Base-by-base conservation (phyloP, 1,140 invertebrate genomes). In the Diabrotica virgifera region DNA sequence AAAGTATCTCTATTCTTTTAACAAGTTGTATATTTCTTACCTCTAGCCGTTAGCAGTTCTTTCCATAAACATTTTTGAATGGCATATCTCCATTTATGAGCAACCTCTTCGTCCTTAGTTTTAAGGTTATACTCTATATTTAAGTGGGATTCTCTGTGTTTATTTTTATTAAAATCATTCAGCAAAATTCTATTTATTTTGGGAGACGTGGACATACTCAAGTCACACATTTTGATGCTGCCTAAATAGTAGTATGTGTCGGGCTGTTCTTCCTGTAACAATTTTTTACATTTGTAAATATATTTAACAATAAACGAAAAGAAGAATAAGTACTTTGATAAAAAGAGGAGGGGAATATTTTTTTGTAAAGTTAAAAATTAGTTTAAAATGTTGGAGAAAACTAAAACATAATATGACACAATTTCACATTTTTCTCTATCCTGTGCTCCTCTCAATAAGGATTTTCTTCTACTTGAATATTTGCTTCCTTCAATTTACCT, bases 1-100 rank as follows among this genome's bases (percentile, higher is more conserved):
- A 24, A 24, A 24, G 1, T 24, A 4, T 24, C 24, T 1, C 24
- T 2, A 24, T 1, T 24, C 24, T 24, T 52, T 52, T 6, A 3
- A 24, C 24, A 1, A 24, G 4, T 4, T 24, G 24, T 24, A 24
- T 24, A 24, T 12, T 40, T 52, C 46, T 51, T 6, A 62, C 60
- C 60, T 37, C 52, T 53, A n/a, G 51, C 52, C 8, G 52, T 40
- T 6, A 54, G 38, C 13, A 62, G 5, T n/a, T 62, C 51, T n/a
- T 40, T 38, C 60, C 60, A 62, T 11, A 62, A 46, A 54, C 60
- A 62, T 38, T 55, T 62, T 54, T 62, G 14, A 37, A 62, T 62
- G 12, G 52, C 37, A 24, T 62, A 14, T 54, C 13, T 62, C 60
- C 60, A 62, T 12, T 24, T 13, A 54, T 62, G 12, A 5, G 10